phyloP scores from a whole-genome alignment of 2,113 vertebrate genomes.

The Hemichromis elongatus region DNA sequence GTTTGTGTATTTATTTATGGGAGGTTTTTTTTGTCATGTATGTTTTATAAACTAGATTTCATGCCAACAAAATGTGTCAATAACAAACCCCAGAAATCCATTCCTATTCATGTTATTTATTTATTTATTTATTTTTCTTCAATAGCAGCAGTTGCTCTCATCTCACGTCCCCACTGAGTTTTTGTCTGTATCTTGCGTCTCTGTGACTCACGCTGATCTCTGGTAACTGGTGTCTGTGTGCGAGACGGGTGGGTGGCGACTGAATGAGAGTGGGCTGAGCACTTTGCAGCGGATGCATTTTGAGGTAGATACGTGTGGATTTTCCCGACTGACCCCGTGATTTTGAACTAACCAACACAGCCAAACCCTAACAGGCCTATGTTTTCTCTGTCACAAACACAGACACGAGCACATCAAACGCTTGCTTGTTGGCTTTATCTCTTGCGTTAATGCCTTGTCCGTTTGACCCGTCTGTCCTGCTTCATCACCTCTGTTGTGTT shows the following conservation, averaged over 20 bases:
- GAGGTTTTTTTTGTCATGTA: not conserved
- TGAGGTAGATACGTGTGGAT: not conserved
- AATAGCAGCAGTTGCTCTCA: not conserved
- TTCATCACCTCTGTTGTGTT: conserved; percentile 43
- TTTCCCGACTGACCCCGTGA: conserved; percentile 15
- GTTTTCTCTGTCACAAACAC: not conserved
- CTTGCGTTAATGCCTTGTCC: conserved; percentile 31
- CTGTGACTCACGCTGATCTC: conserved; percentile 7
- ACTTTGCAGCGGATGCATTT: not conserved
- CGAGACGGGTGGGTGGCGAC: not conserved
- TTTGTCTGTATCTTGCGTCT: not conserved
- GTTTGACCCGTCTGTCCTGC: conserved; percentile 19
- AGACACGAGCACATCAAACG: not conserved
- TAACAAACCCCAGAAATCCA: not conserved
- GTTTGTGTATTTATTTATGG: conserved; percentile 11
- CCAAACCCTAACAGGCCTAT: conserved; percentile 13
- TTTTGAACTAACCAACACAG: conserved; percentile 4
- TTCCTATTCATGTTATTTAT: not conserved
- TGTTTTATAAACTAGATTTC: conserved; percentile 3
- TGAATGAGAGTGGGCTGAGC: conserved; percentile 1
- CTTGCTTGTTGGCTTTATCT: conserved; percentile 26
- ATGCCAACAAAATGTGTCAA: conserved; percentile 2
- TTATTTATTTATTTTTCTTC: not conserved
- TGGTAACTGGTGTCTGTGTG: not conserved
- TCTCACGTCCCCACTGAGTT: not conserved